A percentile compares a stretch with the other conserved stretches of the same genome.
These are phyloP conservation scores for Mayetiola destructor DNA, from an alignment of 2,888 invertebrate species.

Conservation along the genomic window DNA sequence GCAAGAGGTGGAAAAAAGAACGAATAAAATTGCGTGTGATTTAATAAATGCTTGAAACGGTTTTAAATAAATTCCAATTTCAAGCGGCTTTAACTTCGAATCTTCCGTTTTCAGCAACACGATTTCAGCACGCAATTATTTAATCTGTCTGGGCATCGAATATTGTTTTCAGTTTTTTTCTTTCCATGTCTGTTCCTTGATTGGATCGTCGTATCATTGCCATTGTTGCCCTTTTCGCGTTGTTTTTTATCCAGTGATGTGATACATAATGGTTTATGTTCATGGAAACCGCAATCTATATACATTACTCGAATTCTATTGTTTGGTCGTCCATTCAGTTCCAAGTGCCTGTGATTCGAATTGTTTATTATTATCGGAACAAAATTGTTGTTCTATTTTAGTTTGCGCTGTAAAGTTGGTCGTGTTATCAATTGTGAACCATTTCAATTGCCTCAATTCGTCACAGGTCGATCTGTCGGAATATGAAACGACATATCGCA, in stretches of 20 bases:
- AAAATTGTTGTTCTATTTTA: background rate
- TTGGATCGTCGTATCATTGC: background rate
- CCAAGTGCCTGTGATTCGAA: background rate
- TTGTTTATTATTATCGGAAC: background rate
- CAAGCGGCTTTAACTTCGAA: background rate
- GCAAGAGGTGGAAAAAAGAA: background rate
- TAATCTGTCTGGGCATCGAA: conserved; percentile 1
- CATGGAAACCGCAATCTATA: too few relatives aligned
- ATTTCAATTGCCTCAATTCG: too few relatives aligned
- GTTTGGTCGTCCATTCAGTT: background rate
- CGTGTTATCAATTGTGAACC: conserved; percentile 13
- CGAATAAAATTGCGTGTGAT: background rate
- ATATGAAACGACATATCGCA: too few relatives aligned
- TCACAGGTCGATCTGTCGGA: too few relatives aligned
- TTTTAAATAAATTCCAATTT: background rate
- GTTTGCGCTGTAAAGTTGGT: background rate
- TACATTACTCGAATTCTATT: background rate
- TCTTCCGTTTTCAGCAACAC: background rate
- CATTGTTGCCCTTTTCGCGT: too few relatives aligned
- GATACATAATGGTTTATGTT: background rate
- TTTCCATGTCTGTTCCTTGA: background rate
- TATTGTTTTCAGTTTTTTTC: background rate
- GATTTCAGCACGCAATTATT: conserved; percentile 5
- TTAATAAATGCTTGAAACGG: background rate
- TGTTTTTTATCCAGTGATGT: too few relatives aligned